Evolutionary conservation across 1,140 invertebrate genomes (phyloP), one percentile per base, ranked within the genome.

Genomic region (Mizuhopecten yessoensis): DNA sequence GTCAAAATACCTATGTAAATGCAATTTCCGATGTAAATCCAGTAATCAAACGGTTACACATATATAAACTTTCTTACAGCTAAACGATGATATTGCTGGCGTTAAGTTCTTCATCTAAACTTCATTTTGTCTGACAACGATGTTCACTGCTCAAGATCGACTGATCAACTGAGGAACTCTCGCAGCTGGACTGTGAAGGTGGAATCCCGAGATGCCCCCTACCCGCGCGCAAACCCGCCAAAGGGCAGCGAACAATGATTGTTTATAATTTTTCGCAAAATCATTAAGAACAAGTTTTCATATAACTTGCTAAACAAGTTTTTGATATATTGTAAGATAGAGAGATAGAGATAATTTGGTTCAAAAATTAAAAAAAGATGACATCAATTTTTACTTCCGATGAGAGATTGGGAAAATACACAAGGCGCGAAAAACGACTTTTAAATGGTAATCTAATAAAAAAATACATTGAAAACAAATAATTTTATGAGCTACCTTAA

Each of bases 201-300:
- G 91, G 42, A 87, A 92, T 89, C 57, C n/a, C 57, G 89, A 87
- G 88, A 89, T 92, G 91, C 91, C 91, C 91, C 91, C 91, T 90
- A 90, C 87, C 88, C 86, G 87, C 88, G 86, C 90, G 89, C 75
- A 42, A 92, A 90, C 91, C 91, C 91, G 91, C 91, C 91, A 92
- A 92, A 86, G 86, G 33, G 86, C 34, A 45, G 36, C 45, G 87
- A 42, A 34, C 23, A 49, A 90, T 87, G 42, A 36, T 49, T 90
- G 33, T 23, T 34, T 39, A 86, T 23, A 34, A 39, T 75, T 29
- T 29, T 75, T 75, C 11, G 11, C 20, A 2, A 5, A n/a, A 75
- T 75, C 29, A 29, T 75, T n/a, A 29, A 75, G n/a, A 29, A n/a
- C 23, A 17, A 75, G 20, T 75, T 75, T 75, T 75, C 20, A 29